Base-by-base conservation (phyloP, 2,113 vertebrate genomes). In the Psettodes erumei region DNA sequence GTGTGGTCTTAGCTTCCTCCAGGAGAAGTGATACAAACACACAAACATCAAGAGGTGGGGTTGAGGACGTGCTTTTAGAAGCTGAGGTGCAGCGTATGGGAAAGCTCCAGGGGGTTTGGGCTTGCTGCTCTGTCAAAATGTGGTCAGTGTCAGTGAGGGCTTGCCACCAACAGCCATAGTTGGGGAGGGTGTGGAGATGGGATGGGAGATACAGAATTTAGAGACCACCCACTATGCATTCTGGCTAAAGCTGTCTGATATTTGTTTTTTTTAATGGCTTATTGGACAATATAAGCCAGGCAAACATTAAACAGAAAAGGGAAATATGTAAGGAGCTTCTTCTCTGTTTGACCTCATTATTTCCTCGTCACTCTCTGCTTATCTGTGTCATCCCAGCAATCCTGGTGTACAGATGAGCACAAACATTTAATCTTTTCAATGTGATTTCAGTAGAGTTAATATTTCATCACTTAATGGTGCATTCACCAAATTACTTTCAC, bases 401-500 rank as follows among this genome's bases (percentile, higher is more conserved):
- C 54, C 40, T 10, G 35, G 3, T 38, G 37, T 7, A 38, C 48
- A 27, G 47, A 64, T 11, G 47, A 21, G 23, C 43, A 70, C 42
- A 33, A 40, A 75, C 40, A 69, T 37, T 30, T 83, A 78, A 85
- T 85, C 81, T 77, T 62, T 25, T 79, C 45, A 74, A 0, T 47
- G 69, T 35, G 21, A 79, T 70, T 82, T 43, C 35, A 76, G 19
- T 30, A 21, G 63, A 82, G 79, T 88, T 69, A 82, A 83, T 64
- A 71, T 76, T 66, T 62, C 80, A 82, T 85, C 81, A 79, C 56
- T 61, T 86, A 79, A 84, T 13, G 12, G 60, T 58, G 32, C 70
- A 83, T 72, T 81, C 62, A 59, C 68, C 43, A 84, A 82, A 91
- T 87, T 75, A 83, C 65, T 87, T 83, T 71, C 13, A 62, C 38